Evolutionary conservation across 2,797 vertebrate genomes (phyloP), one percentile per base, ranked within the genome.

Genomic region (Aplochiton taeniatus): DNA sequence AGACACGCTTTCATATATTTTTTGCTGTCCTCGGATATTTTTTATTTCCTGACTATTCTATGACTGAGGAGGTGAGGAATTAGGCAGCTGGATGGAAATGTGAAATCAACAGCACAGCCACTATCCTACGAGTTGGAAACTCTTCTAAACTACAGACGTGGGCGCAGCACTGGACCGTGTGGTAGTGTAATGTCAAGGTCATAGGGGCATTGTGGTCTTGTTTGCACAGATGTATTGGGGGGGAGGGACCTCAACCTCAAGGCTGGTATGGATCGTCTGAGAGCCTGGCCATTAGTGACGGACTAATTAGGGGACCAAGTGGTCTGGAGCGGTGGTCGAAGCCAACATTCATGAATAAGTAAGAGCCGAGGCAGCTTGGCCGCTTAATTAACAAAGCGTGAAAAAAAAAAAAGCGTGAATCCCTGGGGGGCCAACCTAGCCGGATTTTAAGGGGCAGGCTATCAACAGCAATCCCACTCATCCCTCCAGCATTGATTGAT

Each of bases 281-380:
- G 83, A 79, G 77, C 75, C 51, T 11, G 60, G 79, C 80, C 84
- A 87, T 89, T 91, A 90, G 89, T 76, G 87, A 84, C 60, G 67
- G 76, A 74, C 83, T 91, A 91, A 91, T 92, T 88, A 89, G 84
- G 65, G 77, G 74, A 79, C 79, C 81, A 76, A 90, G 85, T 80
- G 81, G 79, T 87, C 82, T 85, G 72, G 72, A 73, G 81, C 69
- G 78, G 70, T 52, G 69, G 88, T 86, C 79, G 83, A 90, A 87
- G 86, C 77, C 68, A 85, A 82, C 85, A 87, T 89, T 91, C 90
- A 92, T 92, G 88, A 92, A 93, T 91, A 91, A 91, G 89, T 90
- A 87, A 90, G 85, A 85, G 83, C 70, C 63, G 76, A 79, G 87
- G 85, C 80, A 85, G 89, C 83, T 77, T 80, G 86, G 83, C 61